A percentile compares a stretch with the other conserved stretches of the same genome.
phyloP scores from a whole-genome alignment of 1,140 invertebrate genomes.

The Dreissena rostriformis region DNA sequence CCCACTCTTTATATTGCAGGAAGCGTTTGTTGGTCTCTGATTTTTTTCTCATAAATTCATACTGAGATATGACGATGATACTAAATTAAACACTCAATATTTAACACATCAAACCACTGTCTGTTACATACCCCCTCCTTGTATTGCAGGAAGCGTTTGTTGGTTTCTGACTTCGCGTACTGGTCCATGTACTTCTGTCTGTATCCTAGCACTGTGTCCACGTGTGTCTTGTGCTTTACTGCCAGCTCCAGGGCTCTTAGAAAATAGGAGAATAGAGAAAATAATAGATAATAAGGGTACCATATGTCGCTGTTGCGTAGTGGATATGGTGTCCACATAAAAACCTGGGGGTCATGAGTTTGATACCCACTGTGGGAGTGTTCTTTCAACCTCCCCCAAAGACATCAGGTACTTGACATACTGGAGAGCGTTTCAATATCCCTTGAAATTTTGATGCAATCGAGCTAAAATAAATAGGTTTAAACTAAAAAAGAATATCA shows the following conservation, averaged over 20 bases:
- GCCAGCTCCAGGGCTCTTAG: constrained; percentile 92
- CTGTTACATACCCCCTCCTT: constrained; percentile 83
- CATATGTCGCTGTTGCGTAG: too few species aligned
- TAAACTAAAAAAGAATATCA: too few species aligned
- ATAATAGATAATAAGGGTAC: too few species aligned
- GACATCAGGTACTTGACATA: too few species aligned
- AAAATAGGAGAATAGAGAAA: too few species aligned
- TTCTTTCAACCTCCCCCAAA: too few species aligned
- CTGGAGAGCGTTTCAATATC: too few species aligned
- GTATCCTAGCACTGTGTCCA: constrained; percentile 90
- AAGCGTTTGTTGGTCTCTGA: constrained; percentile 90
- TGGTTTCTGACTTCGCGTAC: constrained; percentile 90
- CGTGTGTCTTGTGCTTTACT: constrained; percentile 89
- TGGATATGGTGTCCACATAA: too few species aligned
- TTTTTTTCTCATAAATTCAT: constrained; percentile 82
- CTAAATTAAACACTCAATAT: background rate
- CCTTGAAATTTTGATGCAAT: too few species aligned
- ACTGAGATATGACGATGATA: background rate
- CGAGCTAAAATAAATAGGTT: too few species aligned
- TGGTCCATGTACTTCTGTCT: constrained; percentile 89
- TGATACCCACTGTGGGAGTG: too few species aligned
- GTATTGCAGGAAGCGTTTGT: constrained; percentile 87
- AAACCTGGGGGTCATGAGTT: too few species aligned
- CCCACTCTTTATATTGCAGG: constrained; percentile 85
- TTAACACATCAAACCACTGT: background rate